These are phyloP conservation scores for Helicoverpa assulta DNA, from an alignment of 2,888 invertebrate genomes.

Conservation along the genomic window DNA sequence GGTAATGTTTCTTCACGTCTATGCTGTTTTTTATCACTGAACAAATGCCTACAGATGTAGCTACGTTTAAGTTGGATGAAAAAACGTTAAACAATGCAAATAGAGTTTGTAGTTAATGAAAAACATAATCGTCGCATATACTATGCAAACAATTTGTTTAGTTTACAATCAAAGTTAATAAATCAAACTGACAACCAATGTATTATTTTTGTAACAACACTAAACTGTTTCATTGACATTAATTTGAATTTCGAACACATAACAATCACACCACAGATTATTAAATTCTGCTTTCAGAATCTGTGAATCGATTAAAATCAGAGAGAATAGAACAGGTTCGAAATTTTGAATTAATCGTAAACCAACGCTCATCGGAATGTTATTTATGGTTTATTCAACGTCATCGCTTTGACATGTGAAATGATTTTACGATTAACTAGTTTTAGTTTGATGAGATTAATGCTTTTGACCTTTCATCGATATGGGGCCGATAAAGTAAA, in stretches of 20 bases:
- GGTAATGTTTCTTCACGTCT: not conserved
- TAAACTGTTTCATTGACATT: no score
- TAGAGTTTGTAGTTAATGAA: no score
- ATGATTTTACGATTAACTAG: conserved; percentile 28
- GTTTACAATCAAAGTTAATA: no score
- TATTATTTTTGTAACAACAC: no score
- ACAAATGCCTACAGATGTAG: not conserved
- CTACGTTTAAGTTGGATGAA: not conserved
- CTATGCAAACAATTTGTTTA: no score
- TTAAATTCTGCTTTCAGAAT: not conserved
- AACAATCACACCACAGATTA: not conserved
- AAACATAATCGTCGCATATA: no score
- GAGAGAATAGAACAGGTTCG: not conserved
- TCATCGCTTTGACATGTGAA: conserved; percentile 41
- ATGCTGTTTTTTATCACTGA: not conserved
- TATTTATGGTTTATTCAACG: conserved; percentile 65
- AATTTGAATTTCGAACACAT: not conserved
- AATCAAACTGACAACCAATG: no score
- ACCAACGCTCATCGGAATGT: conserved; percentile 62
- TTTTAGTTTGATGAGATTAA: not conserved
- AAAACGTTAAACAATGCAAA: no score
- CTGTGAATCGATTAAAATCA: not conserved
- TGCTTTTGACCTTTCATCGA: not conserved
- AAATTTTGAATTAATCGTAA: conserved; percentile 46
- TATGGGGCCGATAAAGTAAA: no score